phyloP scores from a whole-genome alignment of 2,888 invertebrate genomes.

The Eudemis profundana region DNA sequence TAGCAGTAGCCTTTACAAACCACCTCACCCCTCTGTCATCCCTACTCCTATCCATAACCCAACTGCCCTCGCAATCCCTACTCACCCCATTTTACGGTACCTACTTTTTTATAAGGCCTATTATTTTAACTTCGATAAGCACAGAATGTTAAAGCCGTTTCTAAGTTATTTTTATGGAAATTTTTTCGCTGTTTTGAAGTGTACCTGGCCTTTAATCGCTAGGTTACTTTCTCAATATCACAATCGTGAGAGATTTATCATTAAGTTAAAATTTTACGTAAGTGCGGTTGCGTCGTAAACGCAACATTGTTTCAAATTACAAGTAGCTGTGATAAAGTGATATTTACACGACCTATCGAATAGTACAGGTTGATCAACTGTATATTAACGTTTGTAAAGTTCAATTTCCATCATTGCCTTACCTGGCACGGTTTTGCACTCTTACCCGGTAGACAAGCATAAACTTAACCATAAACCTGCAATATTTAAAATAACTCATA shows the following conservation, averaged over 20 bases:
- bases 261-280: not conserved
- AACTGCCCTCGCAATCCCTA: too few species aligned
- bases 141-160: too few species aligned
- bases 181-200: not conserved
- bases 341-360: not conserved
- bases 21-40: too few species aligned
- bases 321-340: not conserved
- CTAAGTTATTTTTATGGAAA: too few species aligned
- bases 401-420: not conserved
- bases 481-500: constrained; percentile 20
- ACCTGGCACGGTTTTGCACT: not conserved
- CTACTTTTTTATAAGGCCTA: too few species aligned
- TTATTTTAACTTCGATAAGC: too few species aligned
- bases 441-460: constrained; percentile 11
- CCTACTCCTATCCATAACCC: too few species aligned
- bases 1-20: too few species aligned
- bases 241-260: not conserved
- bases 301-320: not conserved
- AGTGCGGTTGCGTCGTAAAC: not conserved
- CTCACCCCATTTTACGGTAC: too few species aligned
- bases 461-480: constrained; percentile 16
- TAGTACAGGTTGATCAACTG: not conserved
- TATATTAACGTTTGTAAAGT: not conserved
- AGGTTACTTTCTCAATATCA: not conserved
- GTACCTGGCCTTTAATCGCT: not conserved